Evolutionary conservation across 2,888 invertebrate genomes (phyloP).

Genomic region (Pollenia amentaria): DNA sequence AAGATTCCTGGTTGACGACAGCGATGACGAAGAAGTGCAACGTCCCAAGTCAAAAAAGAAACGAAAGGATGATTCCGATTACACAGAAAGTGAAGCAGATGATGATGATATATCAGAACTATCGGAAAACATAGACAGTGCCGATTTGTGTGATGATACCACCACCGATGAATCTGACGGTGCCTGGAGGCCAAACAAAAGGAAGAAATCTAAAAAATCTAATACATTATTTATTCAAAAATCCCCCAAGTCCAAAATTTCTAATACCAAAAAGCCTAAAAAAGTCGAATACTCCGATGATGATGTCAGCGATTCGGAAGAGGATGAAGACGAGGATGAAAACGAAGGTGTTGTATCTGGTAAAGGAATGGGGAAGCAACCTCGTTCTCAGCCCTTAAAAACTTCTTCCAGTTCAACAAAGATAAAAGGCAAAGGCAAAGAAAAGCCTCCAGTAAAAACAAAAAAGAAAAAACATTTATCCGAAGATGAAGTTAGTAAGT

Average conservation of each 20-base stretch:
- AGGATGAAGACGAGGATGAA: slow-evolving; percentile 86
- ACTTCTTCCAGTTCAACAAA: slow-evolving; percentile 71
- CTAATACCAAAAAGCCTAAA: slow-evolving; percentile 79
- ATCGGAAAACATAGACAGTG: slow-evolving; percentile 84
- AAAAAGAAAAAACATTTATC: slow-evolving; percentile 82
- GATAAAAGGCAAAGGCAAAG: slow-evolving; percentile 86
- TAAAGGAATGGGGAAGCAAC: slow-evolving; percentile 81
- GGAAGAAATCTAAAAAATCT: slow-evolving; percentile 81
- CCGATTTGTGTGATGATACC: slow-evolving; percentile 84
- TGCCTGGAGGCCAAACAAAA: slow-evolving; percentile 83
- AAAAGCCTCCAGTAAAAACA: slow-evolving; percentile 70
- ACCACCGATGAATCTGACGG: slow-evolving; percentile 83
- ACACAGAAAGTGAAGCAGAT: slow-evolving; percentile 87
- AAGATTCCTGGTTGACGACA: slow-evolving; percentile 85
- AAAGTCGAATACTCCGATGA: slow-evolving; percentile 81
- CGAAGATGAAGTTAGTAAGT: slow-evolving; percentile 88
- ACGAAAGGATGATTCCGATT: slow-evolving; percentile 85
- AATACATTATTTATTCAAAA: slow-evolving; percentile 77
- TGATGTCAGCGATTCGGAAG: slow-evolving; percentile 87
- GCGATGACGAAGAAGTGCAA: slow-evolving; percentile 84
- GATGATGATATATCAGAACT: slow-evolving; percentile 82
- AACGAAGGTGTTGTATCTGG: slow-evolving; percentile 84
- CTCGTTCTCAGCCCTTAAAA: slow-evolving; percentile 80
- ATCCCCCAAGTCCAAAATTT: slow-evolving; percentile 79
- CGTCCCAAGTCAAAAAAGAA: slow-evolving; percentile 86